Evolutionary conservation across 2,113 vertebrate species (phyloP).

Genomic region (Lontra canadensis): DNA sequence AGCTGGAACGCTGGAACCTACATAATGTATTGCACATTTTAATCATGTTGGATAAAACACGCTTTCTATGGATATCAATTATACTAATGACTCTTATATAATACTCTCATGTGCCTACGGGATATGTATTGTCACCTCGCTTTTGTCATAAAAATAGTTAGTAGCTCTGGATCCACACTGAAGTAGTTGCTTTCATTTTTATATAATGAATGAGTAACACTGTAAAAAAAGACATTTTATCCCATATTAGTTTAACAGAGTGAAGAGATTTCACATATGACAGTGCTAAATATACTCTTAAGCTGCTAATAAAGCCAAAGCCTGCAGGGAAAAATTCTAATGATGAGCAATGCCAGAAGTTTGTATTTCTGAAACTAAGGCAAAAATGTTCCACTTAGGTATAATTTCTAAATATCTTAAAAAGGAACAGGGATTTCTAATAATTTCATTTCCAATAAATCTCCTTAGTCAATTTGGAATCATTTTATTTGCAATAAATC

Average conservation of each 20-base stretch:
- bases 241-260: conserved; percentile 87
- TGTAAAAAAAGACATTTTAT: conserved; percentile 88
- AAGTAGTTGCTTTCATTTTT: conserved; percentile 86
- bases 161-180: conserved; percentile 80
- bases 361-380: conserved; percentile 85
- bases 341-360: conserved; percentile 86
- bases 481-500: conserved; percentile 78
- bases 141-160: conserved; percentile 87
- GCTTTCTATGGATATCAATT: conserved; percentile 87
- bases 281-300: conserved; percentile 88
- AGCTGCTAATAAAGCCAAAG: conserved; percentile 88
- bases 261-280: conserved; percentile 86
- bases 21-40: conserved; percentile 85
- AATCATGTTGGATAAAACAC: conserved; percentile 87
- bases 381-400: conserved; percentile 85
- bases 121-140: conserved; percentile 85
- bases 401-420: conserved; percentile 85
- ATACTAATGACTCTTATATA: conserved; percentile 88
- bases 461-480: conserved; percentile 83
- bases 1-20: conserved; percentile 82
- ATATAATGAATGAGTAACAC: conserved; percentile 86
- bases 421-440: conserved; percentile 82
- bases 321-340: conserved; percentile 84
- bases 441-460: conserved; percentile 85
- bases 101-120: conserved; percentile 83